Conservation (phyloP, 2,797 vertebrate genomes). For the Lepus oiostolus region DNA sequence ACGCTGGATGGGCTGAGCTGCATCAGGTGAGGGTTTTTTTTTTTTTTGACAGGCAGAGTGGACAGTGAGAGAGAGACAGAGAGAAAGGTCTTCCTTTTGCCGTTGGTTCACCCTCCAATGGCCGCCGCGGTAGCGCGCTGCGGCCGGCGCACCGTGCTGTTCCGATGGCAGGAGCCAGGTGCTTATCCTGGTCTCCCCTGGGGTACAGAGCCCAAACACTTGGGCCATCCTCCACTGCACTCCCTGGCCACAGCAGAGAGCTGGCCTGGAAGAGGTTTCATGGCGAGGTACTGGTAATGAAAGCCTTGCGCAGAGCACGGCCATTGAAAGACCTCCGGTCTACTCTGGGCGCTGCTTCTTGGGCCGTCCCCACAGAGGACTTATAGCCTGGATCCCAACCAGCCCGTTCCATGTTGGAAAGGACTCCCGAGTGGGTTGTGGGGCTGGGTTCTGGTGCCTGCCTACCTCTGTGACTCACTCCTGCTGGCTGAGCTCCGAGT, state of each 20-base stretch:
- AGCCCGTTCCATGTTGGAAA: not conserved
- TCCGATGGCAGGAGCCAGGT: too few species aligned
- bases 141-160: too few species aligned
- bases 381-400: not conserved
- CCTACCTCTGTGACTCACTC: not conserved
- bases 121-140: too few species aligned
- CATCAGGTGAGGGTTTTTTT: not conserved
- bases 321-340: not conserved
- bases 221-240: too few species aligned
- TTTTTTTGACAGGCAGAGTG: too few species aligned
- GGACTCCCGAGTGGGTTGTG: fast-evolving
- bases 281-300: not conserved
- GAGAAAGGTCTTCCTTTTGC: too few species aligned
- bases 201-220: too few species aligned
- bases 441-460: fast-evolving
- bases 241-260: too few species aligned
- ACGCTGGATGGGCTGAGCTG: not conserved
- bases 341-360: not conserved
- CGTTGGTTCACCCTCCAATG: too few species aligned
- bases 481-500: not conserved
- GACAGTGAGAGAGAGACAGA: too few species aligned
- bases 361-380: not conserved
- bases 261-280: too few species aligned
- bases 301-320: not conserved
- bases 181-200: too few species aligned